Percentiles rank a stretch among this genome's conserved stretches.
Evolutionary conservation across 2,797 vertebrate species (phyloP).

Genomic region (Semaprochilodus insignis): DNA sequence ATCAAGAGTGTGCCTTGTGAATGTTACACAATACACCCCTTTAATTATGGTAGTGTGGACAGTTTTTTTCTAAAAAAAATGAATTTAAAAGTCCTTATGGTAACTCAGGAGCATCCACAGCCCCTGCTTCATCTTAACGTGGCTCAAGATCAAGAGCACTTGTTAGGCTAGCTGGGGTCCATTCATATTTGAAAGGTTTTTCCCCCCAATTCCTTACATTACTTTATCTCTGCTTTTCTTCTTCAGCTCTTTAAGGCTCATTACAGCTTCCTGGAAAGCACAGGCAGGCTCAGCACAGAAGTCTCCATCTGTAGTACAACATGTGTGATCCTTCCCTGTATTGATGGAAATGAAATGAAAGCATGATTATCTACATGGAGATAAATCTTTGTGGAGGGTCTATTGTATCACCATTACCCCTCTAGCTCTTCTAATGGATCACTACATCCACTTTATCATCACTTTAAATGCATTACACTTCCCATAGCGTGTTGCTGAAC

Average conservation of each 20-base stretch:
- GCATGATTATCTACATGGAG: conserved; percentile 70
- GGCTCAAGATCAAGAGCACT: conserved; percentile 45
- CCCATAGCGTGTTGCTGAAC: conserved; percentile 69
- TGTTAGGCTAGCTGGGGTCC: conserved; percentile 34
- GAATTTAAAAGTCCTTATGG: conserved; percentile 2
- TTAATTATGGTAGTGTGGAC: conserved; percentile 36
- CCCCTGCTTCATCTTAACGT: conserved; percentile 1
- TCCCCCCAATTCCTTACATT: conserved; percentile 26
- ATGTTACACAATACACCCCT: conserved; percentile 28
- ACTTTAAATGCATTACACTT: conserved; percentile 67
- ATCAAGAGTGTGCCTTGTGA: conserved; percentile 12
- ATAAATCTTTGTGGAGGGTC: conserved; percentile 74
- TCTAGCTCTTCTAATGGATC: conserved; percentile 66
- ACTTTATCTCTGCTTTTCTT: conserved; percentile 34
- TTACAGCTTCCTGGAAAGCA: conserved; percentile 42
- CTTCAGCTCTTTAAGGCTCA: conserved; percentile 34
- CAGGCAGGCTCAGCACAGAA: conserved; percentile 21
- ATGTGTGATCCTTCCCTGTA: conserved; percentile 35
- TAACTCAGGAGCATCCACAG: conserved; percentile 2
- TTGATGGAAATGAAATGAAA: conserved; percentile 41
- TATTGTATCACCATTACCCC: conserved; percentile 65
- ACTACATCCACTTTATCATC: conserved; percentile 53
- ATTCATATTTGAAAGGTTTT: conserved; percentile 49
- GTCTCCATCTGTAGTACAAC: conserved; percentile 36
- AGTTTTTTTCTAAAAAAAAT: conserved; percentile 13